phyloP scores from a whole-genome alignment of 2,888 invertebrate genomes.

The Thalpophila matura region DNA sequence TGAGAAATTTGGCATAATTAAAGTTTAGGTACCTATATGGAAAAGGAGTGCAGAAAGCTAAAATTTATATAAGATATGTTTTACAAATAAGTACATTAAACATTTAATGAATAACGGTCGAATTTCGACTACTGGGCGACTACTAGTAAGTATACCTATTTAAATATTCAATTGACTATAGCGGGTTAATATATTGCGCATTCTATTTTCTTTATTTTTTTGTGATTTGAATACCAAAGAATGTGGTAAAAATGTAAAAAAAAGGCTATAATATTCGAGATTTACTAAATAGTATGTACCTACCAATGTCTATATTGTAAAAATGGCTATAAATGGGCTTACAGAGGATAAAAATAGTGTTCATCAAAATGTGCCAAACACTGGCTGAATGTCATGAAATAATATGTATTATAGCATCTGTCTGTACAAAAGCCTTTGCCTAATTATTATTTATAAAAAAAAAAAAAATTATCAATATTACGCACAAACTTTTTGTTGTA shows the following conservation, averaged over 20 bases:
- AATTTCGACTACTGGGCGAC: too few species aligned
- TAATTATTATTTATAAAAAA: constrained; percentile 6
- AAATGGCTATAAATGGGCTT: constrained; percentile 55
- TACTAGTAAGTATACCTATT: too few species aligned
- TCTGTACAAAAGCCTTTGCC: constrained; percentile 48
- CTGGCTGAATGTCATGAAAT: constrained; percentile 72
- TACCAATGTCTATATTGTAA: constrained; percentile 40
- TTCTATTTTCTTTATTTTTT: too few species aligned
- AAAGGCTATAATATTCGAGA: background rate
- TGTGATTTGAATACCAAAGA: constrained; percentile 19
- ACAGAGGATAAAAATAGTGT: constrained; percentile 73
- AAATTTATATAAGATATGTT: too few species aligned
- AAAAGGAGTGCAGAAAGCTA: too few species aligned
- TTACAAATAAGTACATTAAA: too few species aligned
- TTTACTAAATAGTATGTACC: background rate
- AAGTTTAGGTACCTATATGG: too few species aligned
- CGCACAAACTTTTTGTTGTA: constrained; percentile 24
- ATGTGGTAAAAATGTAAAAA: background rate
- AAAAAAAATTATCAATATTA: constrained; percentile 12
- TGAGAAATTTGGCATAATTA: too few species aligned
- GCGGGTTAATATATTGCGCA: too few species aligned
- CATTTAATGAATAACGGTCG: too few species aligned
- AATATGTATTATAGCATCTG: constrained; percentile 53
- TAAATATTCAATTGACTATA: too few species aligned
- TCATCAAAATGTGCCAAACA: constrained; percentile 83